phyloP scores from a whole-genome alignment of 2,113 vertebrate species.

The Burhinus bistriatus region DNA sequence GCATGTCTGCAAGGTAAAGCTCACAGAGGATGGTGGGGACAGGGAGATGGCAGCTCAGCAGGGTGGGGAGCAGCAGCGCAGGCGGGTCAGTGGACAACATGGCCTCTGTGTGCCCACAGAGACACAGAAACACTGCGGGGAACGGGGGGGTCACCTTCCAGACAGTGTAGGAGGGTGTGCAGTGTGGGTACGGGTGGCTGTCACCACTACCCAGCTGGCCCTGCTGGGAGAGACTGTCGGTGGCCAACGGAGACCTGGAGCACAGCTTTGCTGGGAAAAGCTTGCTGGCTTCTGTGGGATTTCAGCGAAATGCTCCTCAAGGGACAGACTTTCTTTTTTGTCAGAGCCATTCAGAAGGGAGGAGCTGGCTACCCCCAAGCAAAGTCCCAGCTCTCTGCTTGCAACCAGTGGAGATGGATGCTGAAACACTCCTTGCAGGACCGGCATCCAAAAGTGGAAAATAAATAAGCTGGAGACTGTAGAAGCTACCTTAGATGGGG shows the following conservation, averaged over 20 bases:
- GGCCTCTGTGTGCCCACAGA: rapidly evolving
- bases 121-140: rapidly evolving
- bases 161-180: not conserved
- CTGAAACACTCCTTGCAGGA: not conserved
- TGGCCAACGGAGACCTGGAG: not conserved
- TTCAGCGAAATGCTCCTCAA: not conserved
- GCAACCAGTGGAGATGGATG: not conserved
- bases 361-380: not conserved
- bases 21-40: rapidly evolving
- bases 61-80: not conserved
- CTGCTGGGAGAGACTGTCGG: rapidly evolving
- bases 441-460: not conserved
- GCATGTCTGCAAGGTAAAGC: rapidly evolving
- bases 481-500: slow-evolving; percentile 13
- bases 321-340: not conserved
- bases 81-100: not conserved
- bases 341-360: not conserved
- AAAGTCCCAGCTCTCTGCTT: not conserved
- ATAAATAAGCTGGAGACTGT: not conserved
- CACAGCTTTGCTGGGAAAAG: not conserved
- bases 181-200: not conserved
- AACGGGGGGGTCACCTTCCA: rapidly evolving
- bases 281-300: not conserved
- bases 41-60: not conserved
- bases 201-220: rapidly evolving